Percentiles rank a stretch among this genome's conserved stretches.
Evolutionary conservation across 2,797 vertebrate genomes (phyloP).

Genomic region (Poecilia gillii): DNA sequence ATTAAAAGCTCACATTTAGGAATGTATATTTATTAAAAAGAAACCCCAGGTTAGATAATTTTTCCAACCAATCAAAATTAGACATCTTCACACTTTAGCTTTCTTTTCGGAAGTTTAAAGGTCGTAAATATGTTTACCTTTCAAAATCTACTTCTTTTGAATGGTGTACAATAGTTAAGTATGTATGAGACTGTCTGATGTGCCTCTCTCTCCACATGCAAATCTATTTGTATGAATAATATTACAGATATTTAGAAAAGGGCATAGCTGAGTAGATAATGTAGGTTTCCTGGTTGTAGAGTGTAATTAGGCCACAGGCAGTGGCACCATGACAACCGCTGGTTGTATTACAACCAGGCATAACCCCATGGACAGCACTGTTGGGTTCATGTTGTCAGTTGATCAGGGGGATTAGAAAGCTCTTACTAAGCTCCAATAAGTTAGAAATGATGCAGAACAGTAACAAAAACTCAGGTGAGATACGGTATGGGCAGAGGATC

Average conservation of each 20-base stretch:
- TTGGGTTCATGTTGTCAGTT: constrained; percentile 49
- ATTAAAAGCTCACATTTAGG: background rate
- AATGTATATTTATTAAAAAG: background rate
- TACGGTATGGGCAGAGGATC: constrained; percentile 71
- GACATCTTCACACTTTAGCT: background rate
- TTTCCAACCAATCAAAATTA: background rate
- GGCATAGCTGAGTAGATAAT: constrained; percentile 10
- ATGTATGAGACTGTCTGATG: background rate
- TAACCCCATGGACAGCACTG: constrained; percentile 50
- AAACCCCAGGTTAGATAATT: background rate
- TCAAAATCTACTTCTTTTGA: background rate
- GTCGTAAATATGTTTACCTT: background rate
- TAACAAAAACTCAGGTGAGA: constrained; percentile 4
- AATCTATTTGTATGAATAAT: background rate
- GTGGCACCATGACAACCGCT: constrained; percentile 55
- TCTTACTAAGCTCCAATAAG: background rate
- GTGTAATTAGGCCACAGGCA: constrained; percentile 45
- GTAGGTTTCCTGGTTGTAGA: constrained; percentile 8
- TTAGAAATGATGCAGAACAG: constrained; percentile 15
- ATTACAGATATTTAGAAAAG: background rate
- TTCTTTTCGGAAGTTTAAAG: background rate
- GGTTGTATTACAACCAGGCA: constrained; percentile 54
- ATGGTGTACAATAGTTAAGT: background rate
- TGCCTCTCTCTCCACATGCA: background rate
- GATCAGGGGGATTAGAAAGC: constrained; percentile 2